Base-by-base conservation (phyloP, 2,888 invertebrate species). In the Slavum lentiscoides region DNA sequence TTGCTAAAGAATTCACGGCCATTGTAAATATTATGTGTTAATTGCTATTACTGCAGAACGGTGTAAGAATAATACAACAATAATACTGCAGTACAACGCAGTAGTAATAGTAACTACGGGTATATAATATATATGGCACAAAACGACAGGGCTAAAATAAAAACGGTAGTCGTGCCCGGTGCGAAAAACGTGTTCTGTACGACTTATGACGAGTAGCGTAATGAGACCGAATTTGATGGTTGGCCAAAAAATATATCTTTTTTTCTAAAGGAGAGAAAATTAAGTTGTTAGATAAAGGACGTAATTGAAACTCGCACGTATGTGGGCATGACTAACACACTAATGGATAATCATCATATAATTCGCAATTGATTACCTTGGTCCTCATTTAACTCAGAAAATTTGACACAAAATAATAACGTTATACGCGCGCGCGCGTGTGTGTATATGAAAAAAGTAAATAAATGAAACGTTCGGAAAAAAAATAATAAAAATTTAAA, bases 351-450 rank as follows among this genome's bases (percentile, higher is more conserved):
- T 66, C 13, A 49, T 49, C 17, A 58, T n/a, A n/a, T 21, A 43
- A 43, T 58, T 59, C 1, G n/a, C n/a, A 39, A 67, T 23, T 30
- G n/a, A 92, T 92, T 89, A 97, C 97, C 95, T 91, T 97, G 95
- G 85, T 94, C 92, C 83, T 92, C 92, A 85, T 91, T 92, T 86
- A 99, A 91, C 88, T 98, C 98, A 86, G 92, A 92, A 90, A 98
- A 98, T 88, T 97, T 97, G 87, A 98, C 92, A 84, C 98, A n/a
- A n/a, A n/a, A n/a, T n/a, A n/a, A n/a, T n/a, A n/a, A n/a, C n/a
- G n/a, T n/a, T n/a, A n/a, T n/a, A n/a, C n/a, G n/a, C n/a, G n/a
- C n/a, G n/a, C n/a, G n/a, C n/a, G n/a, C n/a, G n/a, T n/a, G n/a
- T n/a, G n/a, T n/a, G n/a, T n/a, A n/a, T n/a, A n/a, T n/a, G n/a